These are phyloP conservation scores for Eucriotettix oculatus DNA, from an alignment of 2,888 invertebrate species.

Conservation along the genomic window DNA sequence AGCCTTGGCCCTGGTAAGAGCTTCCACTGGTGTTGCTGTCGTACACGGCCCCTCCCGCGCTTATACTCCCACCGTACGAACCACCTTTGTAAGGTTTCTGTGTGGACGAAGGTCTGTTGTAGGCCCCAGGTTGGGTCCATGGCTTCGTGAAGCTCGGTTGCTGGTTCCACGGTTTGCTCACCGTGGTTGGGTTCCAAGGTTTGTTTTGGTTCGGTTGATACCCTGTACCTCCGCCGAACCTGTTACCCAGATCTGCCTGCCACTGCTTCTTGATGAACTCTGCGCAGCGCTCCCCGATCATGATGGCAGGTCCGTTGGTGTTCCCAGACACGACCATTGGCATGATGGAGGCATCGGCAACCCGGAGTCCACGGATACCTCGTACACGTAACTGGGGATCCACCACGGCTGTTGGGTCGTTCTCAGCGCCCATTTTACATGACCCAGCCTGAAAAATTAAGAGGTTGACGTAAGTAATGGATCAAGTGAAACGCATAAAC, in stretches of 20 bases:
- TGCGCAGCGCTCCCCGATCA: background rate
- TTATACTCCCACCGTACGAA: background rate
- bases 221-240: background rate
- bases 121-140: background rate
- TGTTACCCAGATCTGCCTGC: background rate
- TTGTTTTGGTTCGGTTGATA: background rate
- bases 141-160: background rate
- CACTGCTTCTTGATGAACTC: background rate
- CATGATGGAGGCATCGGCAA: background rate
- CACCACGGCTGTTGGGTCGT: background rate
- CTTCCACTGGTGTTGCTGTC: background rate
- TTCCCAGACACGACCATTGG: background rate
- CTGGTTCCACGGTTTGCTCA: background rate
- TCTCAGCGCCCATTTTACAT: background rate
- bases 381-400: background rate
- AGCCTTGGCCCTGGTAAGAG: no score
- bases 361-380: background rate
- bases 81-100: background rate
- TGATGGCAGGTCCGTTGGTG: background rate
- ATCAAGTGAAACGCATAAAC: no score
- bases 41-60: background rate
- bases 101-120: background rate
- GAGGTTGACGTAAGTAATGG: no score
- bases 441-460: background rate
- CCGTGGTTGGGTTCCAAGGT: background rate